Evolutionary conservation across 2,888 invertebrate genomes (phyloP), one percentile per base, ranked within the genome.

Genomic region (Gasteruption jaculator): DNA sequence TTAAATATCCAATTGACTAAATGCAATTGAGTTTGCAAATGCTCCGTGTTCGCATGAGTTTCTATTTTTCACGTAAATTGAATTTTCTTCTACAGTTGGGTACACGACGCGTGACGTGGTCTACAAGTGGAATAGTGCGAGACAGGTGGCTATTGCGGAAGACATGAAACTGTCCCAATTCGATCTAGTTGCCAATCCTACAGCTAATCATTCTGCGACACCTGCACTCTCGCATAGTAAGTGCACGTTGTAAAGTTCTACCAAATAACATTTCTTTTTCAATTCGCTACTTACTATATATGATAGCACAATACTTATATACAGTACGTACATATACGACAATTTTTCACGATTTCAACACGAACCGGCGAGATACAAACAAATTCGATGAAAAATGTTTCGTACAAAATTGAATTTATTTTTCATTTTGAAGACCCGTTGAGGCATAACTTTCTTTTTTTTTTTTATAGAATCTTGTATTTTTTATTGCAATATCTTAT

Each of bases 161-260:
- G 88, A 86, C 68, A 86, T 89, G 82, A 85, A 85, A 71, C 75
- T 89, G 61, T 86, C 87, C 30, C 89, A 89, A 73, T 90, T 89
- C 72, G 86, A 87, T 74, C 76, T 90, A 52, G 82, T 87, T 43
- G 83, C 80, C 48, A 83, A 83, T 54, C 85, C 85, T 21, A 81
- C 83, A 20, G 82, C 81, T 43, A 85, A 84, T 71, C 75, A 81
- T 57, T 83, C 83, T 3, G 59, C 54, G 36, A 50, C 57, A 14
- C 56, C 62, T 3, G 50, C 59, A 4, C 43, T 63, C 2, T 56
- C 63, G 1, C 61, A 65, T 45, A 59, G 67, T 67, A 49, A 60
- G 62, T 56, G 14, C 14, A 38, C n/a, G 20, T 20, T 25, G 10
- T 20, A 31, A 31, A 15, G n/a, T 11, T 27, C 24, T 22, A 7